These are phyloP conservation scores for Ammospiza nelsoni DNA, from an alignment of 2,113 vertebrate species.

Conservation along the genomic window DNA sequence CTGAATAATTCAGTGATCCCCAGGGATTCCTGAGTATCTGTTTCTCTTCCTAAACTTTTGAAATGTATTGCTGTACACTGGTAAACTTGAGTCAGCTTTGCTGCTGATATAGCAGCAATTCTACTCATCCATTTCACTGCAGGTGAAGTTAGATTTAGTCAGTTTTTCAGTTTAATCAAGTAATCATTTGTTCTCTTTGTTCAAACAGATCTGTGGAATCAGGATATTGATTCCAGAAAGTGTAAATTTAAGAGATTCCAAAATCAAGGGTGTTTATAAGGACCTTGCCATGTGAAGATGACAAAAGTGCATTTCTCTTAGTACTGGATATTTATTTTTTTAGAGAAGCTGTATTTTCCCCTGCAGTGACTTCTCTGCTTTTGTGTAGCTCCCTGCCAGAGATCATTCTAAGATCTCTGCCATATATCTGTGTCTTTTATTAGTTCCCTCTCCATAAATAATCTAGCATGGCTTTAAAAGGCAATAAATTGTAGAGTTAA, in stretches of 20 bases:
- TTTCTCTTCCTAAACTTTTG: background rate
- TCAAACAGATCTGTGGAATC: background rate
- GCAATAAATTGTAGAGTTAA: background rate
- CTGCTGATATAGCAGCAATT: background rate
- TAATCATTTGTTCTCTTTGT: background rate
- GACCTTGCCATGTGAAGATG: background rate
- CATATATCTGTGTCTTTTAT: background rate
- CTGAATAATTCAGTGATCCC: conserved; percentile 33
- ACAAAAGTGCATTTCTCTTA: background rate
- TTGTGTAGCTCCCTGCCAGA: background rate
- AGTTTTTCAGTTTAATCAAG: background rate
- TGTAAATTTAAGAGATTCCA: background rate
- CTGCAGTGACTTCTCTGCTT: background rate
- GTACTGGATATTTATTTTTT: background rate
- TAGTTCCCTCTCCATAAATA: background rate
- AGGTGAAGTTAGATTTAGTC: background rate
- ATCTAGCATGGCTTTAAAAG: background rate
- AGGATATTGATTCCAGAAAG: background rate
- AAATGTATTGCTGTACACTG: background rate
- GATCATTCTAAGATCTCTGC: background rate
- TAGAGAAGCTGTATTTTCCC: background rate
- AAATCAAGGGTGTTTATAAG: background rate
- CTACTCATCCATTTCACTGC: background rate
- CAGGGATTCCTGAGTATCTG: background rate
- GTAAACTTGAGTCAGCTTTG: background rate